Conservation (phyloP, 2,113 vertebrate genomes). For the Junco hyemalis region DNA sequence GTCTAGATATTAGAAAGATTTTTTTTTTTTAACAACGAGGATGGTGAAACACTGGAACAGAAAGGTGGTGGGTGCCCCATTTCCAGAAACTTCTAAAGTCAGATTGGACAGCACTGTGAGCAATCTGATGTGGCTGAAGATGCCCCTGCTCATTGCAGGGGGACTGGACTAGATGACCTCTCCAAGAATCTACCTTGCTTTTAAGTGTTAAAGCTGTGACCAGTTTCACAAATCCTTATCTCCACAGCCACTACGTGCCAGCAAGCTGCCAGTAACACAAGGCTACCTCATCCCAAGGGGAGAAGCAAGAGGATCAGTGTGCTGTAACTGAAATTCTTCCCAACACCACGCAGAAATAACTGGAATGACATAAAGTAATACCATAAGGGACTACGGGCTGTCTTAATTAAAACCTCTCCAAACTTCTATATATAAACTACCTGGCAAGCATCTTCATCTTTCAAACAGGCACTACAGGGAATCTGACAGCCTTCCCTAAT, state of each 20-base stretch:
- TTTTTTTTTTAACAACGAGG: neutral
- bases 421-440: neutral
- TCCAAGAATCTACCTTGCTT: neutral
- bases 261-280: neutral
- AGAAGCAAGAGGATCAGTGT: neutral
- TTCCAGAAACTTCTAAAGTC: neutral
- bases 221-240: neutral
- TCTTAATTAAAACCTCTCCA: conserved; percentile 17
- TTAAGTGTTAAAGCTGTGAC: neutral
- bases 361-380: neutral
- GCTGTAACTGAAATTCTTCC: neutral
- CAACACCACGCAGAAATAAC: neutral
- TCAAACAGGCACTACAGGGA: neutral
- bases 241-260: neutral
- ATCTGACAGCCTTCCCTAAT: neutral
- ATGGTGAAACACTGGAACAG: neutral
- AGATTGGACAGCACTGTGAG: accelerated
- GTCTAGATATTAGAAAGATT: neutral
- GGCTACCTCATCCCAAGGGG: neutral
- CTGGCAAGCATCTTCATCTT: neutral
- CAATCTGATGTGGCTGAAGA: neutral
- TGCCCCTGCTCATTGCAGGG: neutral
- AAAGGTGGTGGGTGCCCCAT: neutral
- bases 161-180: neutral
- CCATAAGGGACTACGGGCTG: neutral